Percentiles rank a stretch among this genome's conserved stretches.
Conservation (phyloP, 2,888 invertebrate genomes). For the Periphyllus acericola region DNA sequence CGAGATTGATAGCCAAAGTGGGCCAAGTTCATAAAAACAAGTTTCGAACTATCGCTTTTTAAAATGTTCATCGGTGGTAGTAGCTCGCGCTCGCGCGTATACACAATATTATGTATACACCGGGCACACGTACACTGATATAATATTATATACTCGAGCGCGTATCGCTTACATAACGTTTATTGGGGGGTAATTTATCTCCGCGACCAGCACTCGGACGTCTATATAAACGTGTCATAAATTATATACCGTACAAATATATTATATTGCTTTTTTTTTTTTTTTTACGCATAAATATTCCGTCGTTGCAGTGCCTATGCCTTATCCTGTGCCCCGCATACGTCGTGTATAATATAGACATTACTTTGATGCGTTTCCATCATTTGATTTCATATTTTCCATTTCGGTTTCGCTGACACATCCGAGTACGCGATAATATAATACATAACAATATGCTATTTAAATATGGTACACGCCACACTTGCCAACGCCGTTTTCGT, state of each 20-base stretch:
- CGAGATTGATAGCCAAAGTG: conserved; percentile 42
- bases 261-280: not conserved
- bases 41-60: conserved; percentile 50
- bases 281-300: not conserved
- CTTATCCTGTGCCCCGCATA: too few species aligned
- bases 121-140: too few species aligned
- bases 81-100: not conserved
- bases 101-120: not conserved
- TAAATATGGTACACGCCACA: not conserved
- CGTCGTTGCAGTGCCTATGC: not conserved
- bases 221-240: not conserved
- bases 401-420: not conserved
- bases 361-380: not conserved
- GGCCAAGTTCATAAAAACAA: conserved; percentile 51
- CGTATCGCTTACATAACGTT: not conserved
- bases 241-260: not conserved
- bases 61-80: not conserved
- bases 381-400: not conserved
- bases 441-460: not conserved
- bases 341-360: too few species aligned
- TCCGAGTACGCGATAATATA: too few species aligned
- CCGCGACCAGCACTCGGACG: not conserved
- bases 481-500: not conserved
- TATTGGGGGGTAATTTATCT: not conserved
- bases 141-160: not conserved